These are phyloP conservation scores for Tragelaphus buxtoni DNA, from an alignment of 2,113 vertebrate species.

Conservation along the genomic window DNA sequence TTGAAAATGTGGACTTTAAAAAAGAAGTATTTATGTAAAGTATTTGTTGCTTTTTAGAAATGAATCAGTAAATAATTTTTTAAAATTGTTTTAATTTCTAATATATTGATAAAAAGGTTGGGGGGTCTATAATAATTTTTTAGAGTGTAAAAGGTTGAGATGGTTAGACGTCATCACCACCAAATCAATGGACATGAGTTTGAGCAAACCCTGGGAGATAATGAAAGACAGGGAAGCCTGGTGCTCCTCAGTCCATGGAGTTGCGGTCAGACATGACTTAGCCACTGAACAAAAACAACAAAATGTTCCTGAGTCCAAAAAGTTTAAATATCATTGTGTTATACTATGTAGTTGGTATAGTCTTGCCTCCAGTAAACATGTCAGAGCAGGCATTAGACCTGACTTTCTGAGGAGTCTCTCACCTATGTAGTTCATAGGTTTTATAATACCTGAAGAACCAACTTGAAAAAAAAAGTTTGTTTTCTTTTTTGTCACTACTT, in stretches of 20 bases:
- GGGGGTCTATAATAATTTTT: background rate
- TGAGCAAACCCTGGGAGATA: background rate
- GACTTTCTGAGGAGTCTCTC: background rate
- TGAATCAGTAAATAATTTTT: background rate
- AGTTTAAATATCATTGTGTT: background rate
- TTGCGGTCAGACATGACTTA: background rate
- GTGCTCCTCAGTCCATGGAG: background rate
- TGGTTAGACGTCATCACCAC: background rate
- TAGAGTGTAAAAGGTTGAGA: background rate
- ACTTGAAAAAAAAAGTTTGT: background rate
- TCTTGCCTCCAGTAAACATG: background rate
- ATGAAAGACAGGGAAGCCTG: background rate
- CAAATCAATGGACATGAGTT: background rate
- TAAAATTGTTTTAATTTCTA: background rate
- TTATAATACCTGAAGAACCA: background rate
- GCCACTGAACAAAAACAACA: background rate
- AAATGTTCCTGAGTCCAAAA: background rate
- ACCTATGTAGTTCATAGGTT: background rate
- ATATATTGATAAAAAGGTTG: background rate
- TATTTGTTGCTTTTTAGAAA: background rate
- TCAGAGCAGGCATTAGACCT: background rate
- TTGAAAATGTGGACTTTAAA: background rate
- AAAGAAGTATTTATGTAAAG: background rate
- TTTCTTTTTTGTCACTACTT: slow-evolving; percentile 56
- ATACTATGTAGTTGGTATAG: background rate